These are phyloP conservation scores for Oreotrochilus melanogaster DNA, from an alignment of 2,113 vertebrate genomes.

Conservation along the genomic window DNA sequence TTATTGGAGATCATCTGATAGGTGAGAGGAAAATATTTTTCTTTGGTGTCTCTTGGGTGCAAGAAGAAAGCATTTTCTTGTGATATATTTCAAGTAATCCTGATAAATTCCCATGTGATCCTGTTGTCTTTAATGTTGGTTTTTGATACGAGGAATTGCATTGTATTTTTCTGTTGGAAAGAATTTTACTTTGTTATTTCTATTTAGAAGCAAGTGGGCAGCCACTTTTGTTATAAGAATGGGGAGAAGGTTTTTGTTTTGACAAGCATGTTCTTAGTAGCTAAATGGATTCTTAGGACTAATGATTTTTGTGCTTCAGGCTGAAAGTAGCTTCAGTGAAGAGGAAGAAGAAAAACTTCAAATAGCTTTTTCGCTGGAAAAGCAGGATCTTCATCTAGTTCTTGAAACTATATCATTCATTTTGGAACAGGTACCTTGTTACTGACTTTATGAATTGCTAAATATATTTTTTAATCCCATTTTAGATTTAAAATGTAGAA, in stretches of 20 bases:
- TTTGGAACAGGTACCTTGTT: slow-evolving; percentile 88
- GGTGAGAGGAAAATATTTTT: not conserved
- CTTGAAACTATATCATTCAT: slow-evolving; percentile 92
- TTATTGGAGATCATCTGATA: not conserved
- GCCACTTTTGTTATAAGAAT: not conserved
- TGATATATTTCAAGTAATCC: not conserved
- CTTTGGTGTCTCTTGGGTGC: not conserved
- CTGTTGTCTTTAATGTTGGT: not conserved
- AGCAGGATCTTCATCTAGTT: slow-evolving; percentile 88
- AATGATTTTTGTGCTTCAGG: slow-evolving; percentile 75
- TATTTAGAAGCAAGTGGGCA: not conserved
- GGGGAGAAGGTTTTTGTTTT: not conserved
- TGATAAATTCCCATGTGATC: not conserved
- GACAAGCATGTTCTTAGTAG: not conserved
- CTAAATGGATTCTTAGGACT: not conserved
- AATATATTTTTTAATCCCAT: not conserved
- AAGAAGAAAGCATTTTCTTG: not conserved
- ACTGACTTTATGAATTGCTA: not conserved
- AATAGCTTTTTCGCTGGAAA: slow-evolving; percentile 88
- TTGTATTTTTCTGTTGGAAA: not conserved
- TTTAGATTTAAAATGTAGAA: not conserved
- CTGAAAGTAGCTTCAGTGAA: slow-evolving; percentile 90
- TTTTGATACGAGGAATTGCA: not conserved
- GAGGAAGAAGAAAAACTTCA: slow-evolving; percentile 96
- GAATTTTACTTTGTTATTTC: not conserved